These are phyloP conservation scores for Hesperophylax magnus DNA, from an alignment of 1,140 invertebrate genomes.

Conservation along the genomic window DNA sequence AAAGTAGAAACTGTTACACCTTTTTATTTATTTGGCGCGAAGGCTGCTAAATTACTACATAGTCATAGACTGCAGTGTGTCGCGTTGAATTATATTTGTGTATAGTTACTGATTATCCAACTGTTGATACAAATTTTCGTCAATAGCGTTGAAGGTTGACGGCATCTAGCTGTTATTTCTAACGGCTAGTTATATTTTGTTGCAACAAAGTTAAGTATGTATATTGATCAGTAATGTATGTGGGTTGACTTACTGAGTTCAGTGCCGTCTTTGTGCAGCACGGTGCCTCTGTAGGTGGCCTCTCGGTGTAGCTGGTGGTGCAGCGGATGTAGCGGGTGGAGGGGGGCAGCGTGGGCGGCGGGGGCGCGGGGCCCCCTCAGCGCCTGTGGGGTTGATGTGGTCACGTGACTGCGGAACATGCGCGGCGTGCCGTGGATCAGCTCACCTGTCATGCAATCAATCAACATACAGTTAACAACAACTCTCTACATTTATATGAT, in stretches of 20 bases:
- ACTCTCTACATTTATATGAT: background rate
- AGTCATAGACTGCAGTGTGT: too few species aligned
- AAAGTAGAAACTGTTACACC: too few species aligned
- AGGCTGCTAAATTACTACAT: too few species aligned
- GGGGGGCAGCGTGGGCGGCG: slow-evolving; percentile 45
- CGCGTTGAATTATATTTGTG: too few species aligned
- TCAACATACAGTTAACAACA: background rate
- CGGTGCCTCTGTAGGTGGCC: slow-evolving; percentile 66
- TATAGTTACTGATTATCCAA: too few species aligned
- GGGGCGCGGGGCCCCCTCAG: slow-evolving; percentile 41
- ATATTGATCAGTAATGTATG: too few species aligned
- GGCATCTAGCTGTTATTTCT: too few species aligned
- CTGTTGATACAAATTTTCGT: too few species aligned
- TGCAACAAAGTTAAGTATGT: too few species aligned
- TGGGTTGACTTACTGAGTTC: slow-evolving; percentile 61
- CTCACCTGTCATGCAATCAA: slow-evolving; percentile 37
- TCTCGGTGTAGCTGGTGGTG: slow-evolving; percentile 60
- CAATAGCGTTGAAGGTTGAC: too few species aligned
- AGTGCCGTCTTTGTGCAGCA: slow-evolving; percentile 67
- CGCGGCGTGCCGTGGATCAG: slow-evolving; percentile 44
- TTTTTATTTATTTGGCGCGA: too few species aligned
- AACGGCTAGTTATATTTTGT: too few species aligned
- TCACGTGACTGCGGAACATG: slow-evolving; percentile 60
- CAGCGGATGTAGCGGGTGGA: slow-evolving; percentile 55
- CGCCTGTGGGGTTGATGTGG: slow-evolving; percentile 64